Conservation (phyloP, 2,797 vertebrate species). For the Schizothorax lantsangensis region DNA sequence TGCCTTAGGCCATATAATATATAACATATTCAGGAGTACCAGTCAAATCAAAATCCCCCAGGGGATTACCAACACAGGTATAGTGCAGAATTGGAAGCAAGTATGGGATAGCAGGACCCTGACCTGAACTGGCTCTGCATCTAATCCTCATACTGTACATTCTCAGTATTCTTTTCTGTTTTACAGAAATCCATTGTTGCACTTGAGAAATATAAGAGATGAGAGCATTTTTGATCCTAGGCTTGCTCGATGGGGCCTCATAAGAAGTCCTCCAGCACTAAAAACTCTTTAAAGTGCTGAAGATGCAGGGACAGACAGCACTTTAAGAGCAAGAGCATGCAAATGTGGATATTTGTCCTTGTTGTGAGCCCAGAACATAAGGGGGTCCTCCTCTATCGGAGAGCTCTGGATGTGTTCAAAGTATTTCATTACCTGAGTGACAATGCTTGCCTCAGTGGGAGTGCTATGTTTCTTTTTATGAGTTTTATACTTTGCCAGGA, state of each 20-base stretch:
- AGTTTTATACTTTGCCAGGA: not conserved
- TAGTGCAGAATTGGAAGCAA: no score
- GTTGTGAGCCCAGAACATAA: constrained; percentile 17
- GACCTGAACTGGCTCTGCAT: no score
- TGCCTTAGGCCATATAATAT: no score
- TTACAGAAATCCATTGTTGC: not conserved
- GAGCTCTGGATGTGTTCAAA: not conserved
- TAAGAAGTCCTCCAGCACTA: constrained; percentile 36
- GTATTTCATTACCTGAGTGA: constrained; percentile 1
- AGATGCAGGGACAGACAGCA: constrained; percentile 38
- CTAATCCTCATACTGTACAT: no score
- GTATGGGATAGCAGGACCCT: no score
- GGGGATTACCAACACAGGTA: no score
- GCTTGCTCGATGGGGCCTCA: constrained; percentile 39
- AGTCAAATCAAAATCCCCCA: no score
- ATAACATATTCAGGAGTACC: no score
- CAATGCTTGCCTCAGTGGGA: constrained; percentile 7
- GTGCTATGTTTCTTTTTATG: not conserved
- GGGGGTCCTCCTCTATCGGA: not conserved
- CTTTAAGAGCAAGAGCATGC: constrained; percentile 15
- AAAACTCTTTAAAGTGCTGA: constrained; percentile 40
- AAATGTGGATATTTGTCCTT: constrained; percentile 14
- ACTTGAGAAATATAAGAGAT: constrained; percentile 31
- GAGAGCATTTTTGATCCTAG: constrained; percentile 29
- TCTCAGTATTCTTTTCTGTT: no score